Percentiles rank a stretch among this genome's conserved stretches.
Conservation (phyloP, 2,113 vertebrate species). For the Montifringilla adamsi region DNA sequence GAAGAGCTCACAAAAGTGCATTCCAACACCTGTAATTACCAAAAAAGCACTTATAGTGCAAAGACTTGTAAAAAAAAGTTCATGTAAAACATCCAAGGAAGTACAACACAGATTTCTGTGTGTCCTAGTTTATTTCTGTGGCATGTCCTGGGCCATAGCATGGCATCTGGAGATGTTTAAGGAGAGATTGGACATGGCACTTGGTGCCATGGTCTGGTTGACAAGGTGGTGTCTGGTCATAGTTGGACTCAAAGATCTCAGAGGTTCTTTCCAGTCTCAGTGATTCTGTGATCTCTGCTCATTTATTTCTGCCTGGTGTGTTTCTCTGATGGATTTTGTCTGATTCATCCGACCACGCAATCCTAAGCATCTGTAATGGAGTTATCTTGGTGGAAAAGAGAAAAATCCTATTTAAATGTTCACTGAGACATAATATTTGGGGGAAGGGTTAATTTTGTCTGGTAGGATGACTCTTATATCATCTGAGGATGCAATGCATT, state of each 20-base stretch:
- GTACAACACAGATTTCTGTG: not conserved
- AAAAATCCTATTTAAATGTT: not conserved
- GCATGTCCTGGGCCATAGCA: accelerated
- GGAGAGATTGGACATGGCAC: not conserved
- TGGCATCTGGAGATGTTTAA: not conserved
- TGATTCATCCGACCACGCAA: not conserved
- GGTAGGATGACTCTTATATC: not conserved
- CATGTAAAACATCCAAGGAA: not conserved
- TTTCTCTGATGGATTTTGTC: not conserved
- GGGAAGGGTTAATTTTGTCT: not conserved
- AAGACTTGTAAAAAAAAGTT: not conserved
- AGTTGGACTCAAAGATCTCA: not conserved
- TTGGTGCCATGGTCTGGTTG: not conserved
- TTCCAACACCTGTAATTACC: not conserved
- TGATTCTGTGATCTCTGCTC: not conserved
- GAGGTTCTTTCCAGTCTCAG: not conserved
- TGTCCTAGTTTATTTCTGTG: not conserved
- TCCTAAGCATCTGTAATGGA: not conserved
- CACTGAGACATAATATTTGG: not conserved
- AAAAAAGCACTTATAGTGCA: not conserved
- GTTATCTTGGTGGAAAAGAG: not conserved
- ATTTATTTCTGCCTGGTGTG: not conserved
- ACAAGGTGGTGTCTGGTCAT: not conserved
- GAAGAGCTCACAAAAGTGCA: not conserved
- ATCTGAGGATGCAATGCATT: not conserved